Evolutionary conservation across 2,797 vertebrate species (phyloP).

Genomic region (Podarcis siculus): DNA sequence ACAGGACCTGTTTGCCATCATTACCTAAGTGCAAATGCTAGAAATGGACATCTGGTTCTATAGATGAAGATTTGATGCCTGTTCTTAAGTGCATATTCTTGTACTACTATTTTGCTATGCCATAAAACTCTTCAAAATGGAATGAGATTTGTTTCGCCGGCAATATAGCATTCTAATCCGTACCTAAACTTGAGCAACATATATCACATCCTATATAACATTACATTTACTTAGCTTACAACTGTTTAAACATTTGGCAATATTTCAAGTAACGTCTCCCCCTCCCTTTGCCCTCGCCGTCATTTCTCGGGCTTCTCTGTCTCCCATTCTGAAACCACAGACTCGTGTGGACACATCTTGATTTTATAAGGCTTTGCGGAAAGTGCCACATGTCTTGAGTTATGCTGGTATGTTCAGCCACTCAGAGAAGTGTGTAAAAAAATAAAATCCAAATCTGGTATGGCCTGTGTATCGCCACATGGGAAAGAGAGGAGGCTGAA

Average conservation of each 20-base stretch:
- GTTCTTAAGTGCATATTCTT: constrained; percentile 32
- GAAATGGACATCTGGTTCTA: constrained; percentile 18
- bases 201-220: constrained; percentile 37
- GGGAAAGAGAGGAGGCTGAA: constrained; percentile 30
- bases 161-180: constrained; percentile 47
- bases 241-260: constrained; percentile 66
- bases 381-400: constrained; percentile 29
- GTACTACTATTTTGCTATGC: constrained; percentile 20
- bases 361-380: constrained; percentile 57
- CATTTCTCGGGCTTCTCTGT: constrained; percentile 36
- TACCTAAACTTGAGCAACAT: constrained; percentile 34
- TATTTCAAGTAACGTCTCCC: constrained; percentile 58
- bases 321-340: constrained; percentile 64
- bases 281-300: background rate
- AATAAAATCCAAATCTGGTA: background rate
- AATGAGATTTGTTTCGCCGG: constrained; percentile 71
- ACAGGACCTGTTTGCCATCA: background rate
- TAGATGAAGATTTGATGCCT: constrained; percentile 18
- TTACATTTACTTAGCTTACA: constrained; percentile 51
- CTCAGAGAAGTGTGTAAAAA: constrained; percentile 29
- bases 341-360: constrained; percentile 49
- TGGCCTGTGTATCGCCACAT: constrained; percentile 21
- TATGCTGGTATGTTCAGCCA: background rate
- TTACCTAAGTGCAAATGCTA: constrained; percentile 24
- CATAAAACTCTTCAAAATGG: constrained; percentile 61